Percentiles rank a stretch among this genome's conserved stretches.
Conservation (phyloP, 2,888 invertebrate genomes). For the Pedicia rivosa region DNA sequence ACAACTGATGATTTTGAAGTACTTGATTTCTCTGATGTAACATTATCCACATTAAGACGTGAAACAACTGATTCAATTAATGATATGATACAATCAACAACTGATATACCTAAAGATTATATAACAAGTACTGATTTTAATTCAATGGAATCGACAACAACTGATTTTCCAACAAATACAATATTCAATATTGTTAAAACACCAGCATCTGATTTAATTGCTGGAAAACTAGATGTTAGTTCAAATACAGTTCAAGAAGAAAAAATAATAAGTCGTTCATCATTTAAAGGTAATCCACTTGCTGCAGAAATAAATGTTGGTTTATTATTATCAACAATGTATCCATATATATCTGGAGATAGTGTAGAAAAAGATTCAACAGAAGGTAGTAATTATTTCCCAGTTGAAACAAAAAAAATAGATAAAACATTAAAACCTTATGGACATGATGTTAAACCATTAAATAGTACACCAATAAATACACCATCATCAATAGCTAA, state of each 20-base stretch:
- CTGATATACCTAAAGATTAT: slow-evolving; percentile 13
- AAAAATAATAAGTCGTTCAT: slow-evolving; percentile 19
- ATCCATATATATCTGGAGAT: slow-evolving; percentile 24
- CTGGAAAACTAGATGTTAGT: slow-evolving; percentile 10
- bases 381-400: slow-evolving; percentile 26
- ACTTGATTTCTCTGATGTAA: slow-evolving; percentile 58
- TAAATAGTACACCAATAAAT: slow-evolving; percentile 28
- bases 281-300: slow-evolving; percentile 26
- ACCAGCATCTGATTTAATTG: slow-evolving; percentile 14
- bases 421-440: slow-evolving; percentile 28
- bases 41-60: slow-evolving; percentile 31
- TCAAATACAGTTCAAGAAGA: slow-evolving; percentile 9
- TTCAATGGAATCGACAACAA: slow-evolving; percentile 9
- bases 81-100: slow-evolving; percentile 14
- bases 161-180: slow-evolving; percentile 8
- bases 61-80: slow-evolving; percentile 16
- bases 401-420: slow-evolving; percentile 32
- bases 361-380: slow-evolving; percentile 15
- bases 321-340: slow-evolving; percentile 20
- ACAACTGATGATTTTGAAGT: slow-evolving; percentile 58
- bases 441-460: slow-evolving; percentile 33
- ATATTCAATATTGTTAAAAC: slow-evolving; percentile 11
- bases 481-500: slow-evolving; percentile 28
- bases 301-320: slow-evolving; percentile 35
- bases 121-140: background rate